Evolutionary conservation across 2,888 invertebrate species (phyloP).

Genomic region (Eupithecia abbreviata): DNA sequence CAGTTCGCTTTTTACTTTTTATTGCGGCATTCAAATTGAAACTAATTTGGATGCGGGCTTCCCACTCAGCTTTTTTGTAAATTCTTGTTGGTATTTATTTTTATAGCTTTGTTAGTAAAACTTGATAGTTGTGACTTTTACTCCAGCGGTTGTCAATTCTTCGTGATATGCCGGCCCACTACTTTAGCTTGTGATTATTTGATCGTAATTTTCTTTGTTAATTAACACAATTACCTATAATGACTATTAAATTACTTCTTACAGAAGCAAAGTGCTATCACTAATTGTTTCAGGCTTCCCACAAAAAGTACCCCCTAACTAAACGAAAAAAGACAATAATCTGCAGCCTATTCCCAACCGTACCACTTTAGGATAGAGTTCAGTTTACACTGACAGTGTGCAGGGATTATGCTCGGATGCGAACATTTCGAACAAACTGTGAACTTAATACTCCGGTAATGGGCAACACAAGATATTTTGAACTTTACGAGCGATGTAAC

Average conservation of each 20-base stretch:
- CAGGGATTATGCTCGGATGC: constrained; percentile 22
- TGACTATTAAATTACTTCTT: neutral
- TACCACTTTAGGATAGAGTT: constrained; percentile 12
- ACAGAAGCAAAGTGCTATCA: neutral
- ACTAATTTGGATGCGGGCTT: constrained; percentile 23
- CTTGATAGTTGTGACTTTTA: neutral
- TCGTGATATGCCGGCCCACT: no score
- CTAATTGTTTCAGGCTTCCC: neutral
- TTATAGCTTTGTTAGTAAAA: neutral
- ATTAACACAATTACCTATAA: no score
- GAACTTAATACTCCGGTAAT: constrained; percentile 38
- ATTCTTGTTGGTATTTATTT: constrained; percentile 17
- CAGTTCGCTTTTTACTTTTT: constrained; percentile 25
- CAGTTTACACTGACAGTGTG: constrained; percentile 16
- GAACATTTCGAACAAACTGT: constrained; percentile 24
- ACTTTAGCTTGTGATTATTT: no score
- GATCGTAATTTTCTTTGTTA: no score
- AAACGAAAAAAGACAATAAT: neutral
- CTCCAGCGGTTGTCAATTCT: no score
- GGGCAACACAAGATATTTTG: constrained; percentile 31
- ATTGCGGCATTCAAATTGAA: constrained; percentile 26
- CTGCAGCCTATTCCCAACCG: constrained; percentile 17
- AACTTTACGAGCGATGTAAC: neutral
- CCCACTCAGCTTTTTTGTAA: constrained; percentile 3
- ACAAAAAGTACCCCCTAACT: neutral